These are phyloP conservation scores for Mus spicilegus DNA, from an alignment of 2,113 vertebrate species.

Conservation along the genomic window DNA sequence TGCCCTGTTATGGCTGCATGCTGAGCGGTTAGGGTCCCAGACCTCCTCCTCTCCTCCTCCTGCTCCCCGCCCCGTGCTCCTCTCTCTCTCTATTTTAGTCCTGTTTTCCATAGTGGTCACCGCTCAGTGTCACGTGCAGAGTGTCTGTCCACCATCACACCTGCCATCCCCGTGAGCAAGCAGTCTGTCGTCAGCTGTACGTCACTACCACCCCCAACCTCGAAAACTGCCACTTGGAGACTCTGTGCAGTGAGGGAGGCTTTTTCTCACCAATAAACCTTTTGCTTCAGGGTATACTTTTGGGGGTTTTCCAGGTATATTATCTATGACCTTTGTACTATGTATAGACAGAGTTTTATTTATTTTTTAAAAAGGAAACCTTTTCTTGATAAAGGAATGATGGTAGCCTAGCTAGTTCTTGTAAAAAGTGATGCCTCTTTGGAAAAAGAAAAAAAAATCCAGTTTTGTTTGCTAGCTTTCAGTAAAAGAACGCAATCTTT, in stretches of 20 bases:
- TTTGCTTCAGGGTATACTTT: slow-evolving; percentile 82
- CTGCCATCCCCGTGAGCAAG: slow-evolving; percentile 70
- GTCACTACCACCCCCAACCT: slow-evolving; percentile 84
- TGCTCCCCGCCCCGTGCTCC: neutral
- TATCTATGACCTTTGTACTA: slow-evolving; percentile 80
- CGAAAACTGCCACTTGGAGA: slow-evolving; percentile 79
- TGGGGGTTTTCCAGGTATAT: slow-evolving; percentile 77
- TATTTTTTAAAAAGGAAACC: slow-evolving; percentile 80
- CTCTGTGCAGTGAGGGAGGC: slow-evolving; percentile 74
- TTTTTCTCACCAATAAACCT: slow-evolving; percentile 73
- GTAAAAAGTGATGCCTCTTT: slow-evolving; percentile 77
- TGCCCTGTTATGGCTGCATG: slow-evolving; percentile 70
- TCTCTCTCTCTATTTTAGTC: neutral
- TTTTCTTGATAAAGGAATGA: slow-evolving; percentile 82
- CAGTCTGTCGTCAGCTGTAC: slow-evolving; percentile 70
- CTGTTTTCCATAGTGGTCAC: slow-evolving; percentile 56
- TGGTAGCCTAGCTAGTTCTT: slow-evolving; percentile 77
- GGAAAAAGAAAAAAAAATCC: neutral
- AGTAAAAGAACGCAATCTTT: slow-evolving; percentile 66
- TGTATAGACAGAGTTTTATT: slow-evolving; percentile 77
- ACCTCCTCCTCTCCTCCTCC: neutral
- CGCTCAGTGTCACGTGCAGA: slow-evolving; percentile 71
- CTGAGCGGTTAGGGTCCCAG: slow-evolving; percentile 60
- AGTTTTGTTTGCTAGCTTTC: slow-evolving; percentile 64
- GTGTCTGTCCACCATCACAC: slow-evolving; percentile 61